A percentile compares a stretch with the other conserved stretches of the same genome.
These are phyloP conservation scores for Ommatoiulus sabulosus DNA, from an alignment of 2,888 invertebrate species.

Conservation along the genomic window DNA sequence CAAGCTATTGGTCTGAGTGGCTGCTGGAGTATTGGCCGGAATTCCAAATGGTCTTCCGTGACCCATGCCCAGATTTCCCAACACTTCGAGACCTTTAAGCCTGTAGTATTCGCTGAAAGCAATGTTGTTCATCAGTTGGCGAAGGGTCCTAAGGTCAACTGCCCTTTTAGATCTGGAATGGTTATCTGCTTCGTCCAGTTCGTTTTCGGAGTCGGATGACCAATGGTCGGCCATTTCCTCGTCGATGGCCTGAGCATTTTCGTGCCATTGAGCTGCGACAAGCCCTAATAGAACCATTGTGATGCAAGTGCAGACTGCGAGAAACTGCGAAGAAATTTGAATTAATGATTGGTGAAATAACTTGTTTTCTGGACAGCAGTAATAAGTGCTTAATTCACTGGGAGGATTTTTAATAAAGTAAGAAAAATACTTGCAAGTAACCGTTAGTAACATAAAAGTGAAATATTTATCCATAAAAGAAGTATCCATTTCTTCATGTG, in stretches of 20 bases:
- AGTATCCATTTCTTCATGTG: no score
- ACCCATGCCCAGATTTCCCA: slow-evolving; percentile 53
- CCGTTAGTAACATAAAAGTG: no score
- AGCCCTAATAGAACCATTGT: background rate
- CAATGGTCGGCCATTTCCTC: background rate
- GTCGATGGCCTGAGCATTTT: background rate
- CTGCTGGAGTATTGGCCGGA: background rate
- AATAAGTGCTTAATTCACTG: no score
- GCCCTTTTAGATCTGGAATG: slow-evolving; percentile 24
- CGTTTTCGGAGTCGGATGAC: background rate
- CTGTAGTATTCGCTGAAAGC: slow-evolving; percentile 55
- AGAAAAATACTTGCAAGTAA: no score
- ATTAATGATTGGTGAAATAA: background rate
- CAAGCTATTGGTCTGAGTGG: background rate
- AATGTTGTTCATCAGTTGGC: slow-evolving; percentile 54
- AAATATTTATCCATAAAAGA: no score
- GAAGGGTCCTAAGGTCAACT: slow-evolving; percentile 50
- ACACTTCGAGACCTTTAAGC: slow-evolving; percentile 47
- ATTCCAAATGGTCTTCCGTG: slow-evolving; percentile 49
- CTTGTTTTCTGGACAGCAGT: no score
- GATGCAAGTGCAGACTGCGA: background rate
- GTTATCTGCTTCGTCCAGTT: background rate
- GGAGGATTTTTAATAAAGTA: no score
- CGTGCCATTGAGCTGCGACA: background rate
- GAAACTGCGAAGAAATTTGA: background rate